Evolutionary conservation across 1,140 invertebrate species (phyloP).

Genomic region (Camponotus pennsylvanicus): DNA sequence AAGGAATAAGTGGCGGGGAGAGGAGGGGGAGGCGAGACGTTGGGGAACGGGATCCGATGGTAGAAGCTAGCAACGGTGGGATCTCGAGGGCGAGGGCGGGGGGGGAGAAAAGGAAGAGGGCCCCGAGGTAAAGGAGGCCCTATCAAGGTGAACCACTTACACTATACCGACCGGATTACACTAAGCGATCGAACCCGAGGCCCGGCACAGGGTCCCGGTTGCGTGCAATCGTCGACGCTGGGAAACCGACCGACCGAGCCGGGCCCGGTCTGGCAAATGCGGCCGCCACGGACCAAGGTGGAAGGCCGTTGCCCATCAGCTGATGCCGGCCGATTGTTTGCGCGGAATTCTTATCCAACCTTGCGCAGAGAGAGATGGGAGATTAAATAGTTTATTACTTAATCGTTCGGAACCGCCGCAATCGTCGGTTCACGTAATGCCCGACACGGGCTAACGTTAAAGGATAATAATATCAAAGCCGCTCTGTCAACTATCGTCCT

Average conservation of each 20-base stretch:
- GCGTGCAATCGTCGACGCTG: constrained; percentile 68
- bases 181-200: constrained; percentile 82
- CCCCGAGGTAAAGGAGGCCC: constrained; percentile 72
- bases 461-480: constrained; percentile 45
- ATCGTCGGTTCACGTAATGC: constrained; percentile 34
- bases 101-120: constrained; percentile 14
- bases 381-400: constrained; percentile 70
- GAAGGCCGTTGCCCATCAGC: constrained; percentile 49
- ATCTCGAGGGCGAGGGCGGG: constrained; percentile 36
- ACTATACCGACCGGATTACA: constrained; percentile 85
- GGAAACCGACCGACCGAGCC: constrained; percentile 57
- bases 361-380: constrained; percentile 23
- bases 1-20: constrained; percentile 37
- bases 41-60: constrained; percentile 55
- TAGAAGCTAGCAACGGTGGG: constrained; percentile 53
- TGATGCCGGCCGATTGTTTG: constrained; percentile 63
- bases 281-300: constrained; percentile 51
- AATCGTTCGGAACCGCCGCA: constrained; percentile 52
- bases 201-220: constrained; percentile 64
- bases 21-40: constrained; percentile 37
- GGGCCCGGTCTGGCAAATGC: constrained; percentile 41
- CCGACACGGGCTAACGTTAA: constrained; percentile 23
- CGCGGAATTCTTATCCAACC: constrained; percentile 32
- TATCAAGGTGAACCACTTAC: constrained; percentile 85
- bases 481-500: constrained; percentile 36